A percentile compares a stretch with the other conserved stretches of the same genome.
phyloP scores from a whole-genome alignment of 2,888 invertebrate species.

The Ophion slaviceki region DNA sequence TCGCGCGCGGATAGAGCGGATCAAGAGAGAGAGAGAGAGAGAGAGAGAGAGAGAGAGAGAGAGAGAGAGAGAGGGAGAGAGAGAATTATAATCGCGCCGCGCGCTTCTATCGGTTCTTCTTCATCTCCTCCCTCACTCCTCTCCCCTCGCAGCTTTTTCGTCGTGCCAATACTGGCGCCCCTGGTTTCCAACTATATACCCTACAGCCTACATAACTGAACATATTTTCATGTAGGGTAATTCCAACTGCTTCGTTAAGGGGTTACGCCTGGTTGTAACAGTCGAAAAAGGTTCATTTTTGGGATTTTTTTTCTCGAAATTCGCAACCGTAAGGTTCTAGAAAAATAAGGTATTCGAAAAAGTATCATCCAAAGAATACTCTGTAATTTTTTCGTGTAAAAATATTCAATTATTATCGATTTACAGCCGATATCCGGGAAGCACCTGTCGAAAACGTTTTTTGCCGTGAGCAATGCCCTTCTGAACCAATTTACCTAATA shows the following conservation, averaged over 20 bases:
- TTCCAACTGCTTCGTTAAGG: conserved; percentile 3
- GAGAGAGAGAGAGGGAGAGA: conserved; percentile 4
- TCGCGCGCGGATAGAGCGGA: conserved; percentile 40
- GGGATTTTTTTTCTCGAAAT: no score
- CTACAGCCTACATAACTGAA: conserved; percentile 21
- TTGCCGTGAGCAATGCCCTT: no score
- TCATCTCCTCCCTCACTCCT: conserved; percentile 35
- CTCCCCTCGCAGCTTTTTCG: conserved; percentile 20
- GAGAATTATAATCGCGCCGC: neutral
- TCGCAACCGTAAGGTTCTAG: no score
- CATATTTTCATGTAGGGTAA: conserved; percentile 32
- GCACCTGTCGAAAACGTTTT: no score
- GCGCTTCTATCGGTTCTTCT: conserved; percentile 42
- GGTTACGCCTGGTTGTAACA: no score
- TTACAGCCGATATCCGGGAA: no score
- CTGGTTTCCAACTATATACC: conserved; percentile 35
- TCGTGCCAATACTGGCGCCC: conserved; percentile 57
- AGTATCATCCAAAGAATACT: no score
- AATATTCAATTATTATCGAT: no score
- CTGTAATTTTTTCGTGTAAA: no score
- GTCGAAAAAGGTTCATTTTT: no score
- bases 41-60: neutral
- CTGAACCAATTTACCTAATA: no score
- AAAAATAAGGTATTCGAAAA: no score
- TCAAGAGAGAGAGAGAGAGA: conserved; percentile 7